A percentile compares a stretch with the other conserved stretches of the same genome.
phyloP scores from a whole-genome alignment of 2,797 vertebrate species.

The Hoplostethus atlanticus region DNA sequence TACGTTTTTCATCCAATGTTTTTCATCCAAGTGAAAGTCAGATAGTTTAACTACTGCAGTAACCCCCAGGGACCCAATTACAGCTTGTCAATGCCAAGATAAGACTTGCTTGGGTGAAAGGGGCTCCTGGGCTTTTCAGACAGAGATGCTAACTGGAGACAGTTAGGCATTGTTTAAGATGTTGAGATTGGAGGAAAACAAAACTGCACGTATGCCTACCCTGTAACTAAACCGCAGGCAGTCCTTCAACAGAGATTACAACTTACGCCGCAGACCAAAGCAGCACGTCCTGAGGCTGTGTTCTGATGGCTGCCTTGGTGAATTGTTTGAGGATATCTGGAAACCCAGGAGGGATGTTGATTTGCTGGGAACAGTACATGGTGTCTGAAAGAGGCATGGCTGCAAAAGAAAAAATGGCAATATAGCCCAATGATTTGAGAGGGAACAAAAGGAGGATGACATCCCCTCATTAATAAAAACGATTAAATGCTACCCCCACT shows the following conservation, averaged over 20 bases:
- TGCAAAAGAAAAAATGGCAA: slow-evolving; percentile 36
- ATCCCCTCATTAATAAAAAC: slow-evolving; percentile 3
- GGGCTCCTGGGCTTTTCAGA: slow-evolving; percentile 12
- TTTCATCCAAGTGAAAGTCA: slow-evolving; percentile 34
- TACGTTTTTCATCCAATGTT: slow-evolving; percentile 11
- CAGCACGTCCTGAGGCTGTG: slow-evolving; percentile 92
- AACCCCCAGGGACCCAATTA: slow-evolving; percentile 67
- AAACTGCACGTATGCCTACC: not conserved
- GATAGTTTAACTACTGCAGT: slow-evolving; percentile 41
- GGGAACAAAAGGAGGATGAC: slow-evolving; percentile 1
- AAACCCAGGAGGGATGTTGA: slow-evolving; percentile 91
- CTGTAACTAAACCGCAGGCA: not conserved
- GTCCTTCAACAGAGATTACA: not conserved
- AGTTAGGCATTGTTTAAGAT: slow-evolving; percentile 13
- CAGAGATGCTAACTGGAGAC: slow-evolving; percentile 17
- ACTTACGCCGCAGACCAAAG: slow-evolving; percentile 94
- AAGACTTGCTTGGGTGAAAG: slow-evolving; percentile 40
- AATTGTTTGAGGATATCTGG: slow-evolving; percentile 94
- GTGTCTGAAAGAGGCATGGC: slow-evolving; percentile 92
- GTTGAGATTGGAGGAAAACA: slow-evolving; percentile 33
- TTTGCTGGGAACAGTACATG: slow-evolving; percentile 95
- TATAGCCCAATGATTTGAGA: not conserved
- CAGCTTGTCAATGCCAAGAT: slow-evolving; percentile 43
- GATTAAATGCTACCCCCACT: not conserved
- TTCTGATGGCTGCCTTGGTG: slow-evolving; percentile 95